Percentiles rank a stretch among this genome's conserved stretches.
Evolutionary conservation across 2,113 vertebrate genomes (phyloP).

Genomic region (Istiophorus platypterus): DNA sequence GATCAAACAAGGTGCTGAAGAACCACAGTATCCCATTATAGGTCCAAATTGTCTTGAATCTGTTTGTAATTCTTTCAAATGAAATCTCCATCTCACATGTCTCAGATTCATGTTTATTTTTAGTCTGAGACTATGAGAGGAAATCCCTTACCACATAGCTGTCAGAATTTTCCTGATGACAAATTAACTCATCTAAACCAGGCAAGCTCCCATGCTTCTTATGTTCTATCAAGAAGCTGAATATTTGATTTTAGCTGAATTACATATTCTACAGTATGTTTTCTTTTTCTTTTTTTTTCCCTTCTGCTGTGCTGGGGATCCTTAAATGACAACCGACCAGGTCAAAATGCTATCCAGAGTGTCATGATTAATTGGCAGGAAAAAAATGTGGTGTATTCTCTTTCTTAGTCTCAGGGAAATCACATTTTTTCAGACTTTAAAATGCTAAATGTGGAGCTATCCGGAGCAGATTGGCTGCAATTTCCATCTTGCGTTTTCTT

Average conservation of each 20-base stretch:
- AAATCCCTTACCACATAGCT: conserved; percentile 34
- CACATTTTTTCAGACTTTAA: conserved; percentile 17
- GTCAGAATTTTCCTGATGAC: conserved; percentile 40
- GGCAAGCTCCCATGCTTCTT: conserved; percentile 11
- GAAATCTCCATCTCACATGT: conserved; percentile 15
- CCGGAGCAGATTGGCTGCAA: conserved; percentile 10
- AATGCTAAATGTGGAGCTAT: background rate
- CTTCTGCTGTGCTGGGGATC: conserved; percentile 30
- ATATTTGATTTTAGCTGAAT: conserved; percentile 51
- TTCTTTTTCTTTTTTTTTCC: background rate
- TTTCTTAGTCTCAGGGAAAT: conserved; percentile 7
- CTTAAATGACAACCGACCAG: conserved; percentile 7
- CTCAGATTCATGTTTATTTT: conserved; percentile 44
- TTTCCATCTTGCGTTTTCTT: background rate
- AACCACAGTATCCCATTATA: conserved; percentile 12
- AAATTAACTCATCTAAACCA: conserved; percentile 39
- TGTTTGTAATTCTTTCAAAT: conserved; percentile 42
- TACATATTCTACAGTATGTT: conserved; percentile 23
- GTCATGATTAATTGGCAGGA: conserved; percentile 28
- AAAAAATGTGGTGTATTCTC: background rate
- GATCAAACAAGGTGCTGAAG: background rate
- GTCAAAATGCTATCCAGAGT: conserved; percentile 11
- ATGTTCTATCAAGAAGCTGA: conserved; percentile 9
- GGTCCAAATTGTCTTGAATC: conserved; percentile 26
- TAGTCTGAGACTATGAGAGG: conserved; percentile 39